Evolutionary conservation across 37 sponge, comb jelly and placozoan species (phyloP).

Genomic region (Halisarca cf. caerulea): DNA sequence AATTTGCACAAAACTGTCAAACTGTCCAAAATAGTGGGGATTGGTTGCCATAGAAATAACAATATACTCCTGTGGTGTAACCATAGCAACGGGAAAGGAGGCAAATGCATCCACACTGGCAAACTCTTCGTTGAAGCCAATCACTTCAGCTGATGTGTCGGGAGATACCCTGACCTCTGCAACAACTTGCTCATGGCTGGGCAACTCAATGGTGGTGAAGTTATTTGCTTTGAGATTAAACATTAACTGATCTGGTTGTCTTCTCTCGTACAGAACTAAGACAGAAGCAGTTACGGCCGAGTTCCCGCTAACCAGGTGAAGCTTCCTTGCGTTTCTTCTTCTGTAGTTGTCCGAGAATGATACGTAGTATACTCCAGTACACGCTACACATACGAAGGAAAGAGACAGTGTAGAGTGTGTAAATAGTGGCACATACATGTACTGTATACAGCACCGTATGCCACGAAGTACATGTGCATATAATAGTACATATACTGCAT

Average conservation of each 20-base stretch:
- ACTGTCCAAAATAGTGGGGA: too few relatives aligned
- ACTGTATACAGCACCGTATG: too few relatives aligned
- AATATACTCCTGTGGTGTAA: not conserved
- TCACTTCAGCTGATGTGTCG: not conserved
- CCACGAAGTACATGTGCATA: too few relatives aligned
- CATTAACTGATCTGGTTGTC: not conserved
- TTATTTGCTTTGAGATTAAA: not conserved
- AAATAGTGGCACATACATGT: too few relatives aligned
- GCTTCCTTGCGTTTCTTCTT: not conserved
- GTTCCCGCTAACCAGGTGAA: not conserved
- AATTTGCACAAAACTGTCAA: not conserved
- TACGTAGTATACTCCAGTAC: not conserved
- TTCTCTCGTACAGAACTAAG: not conserved
- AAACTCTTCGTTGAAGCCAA: slow-evolving; percentile 2
- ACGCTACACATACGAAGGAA: not conserved
- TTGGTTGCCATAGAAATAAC: not conserved
- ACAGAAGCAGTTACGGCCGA: not conserved
- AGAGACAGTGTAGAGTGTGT: too few relatives aligned
- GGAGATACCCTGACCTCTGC: not conserved
- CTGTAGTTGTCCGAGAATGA: slow-evolving; percentile 17
- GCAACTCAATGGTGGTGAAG: not conserved
- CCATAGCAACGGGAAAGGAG: not conserved
- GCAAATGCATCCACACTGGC: slow-evolving; percentile 26
- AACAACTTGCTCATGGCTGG: not conserved
- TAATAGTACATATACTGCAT: too few relatives aligned